These are phyloP conservation scores for Trichonephila inaurata DNA, from an alignment of 1,140 invertebrate species.

Conservation along the genomic window DNA sequence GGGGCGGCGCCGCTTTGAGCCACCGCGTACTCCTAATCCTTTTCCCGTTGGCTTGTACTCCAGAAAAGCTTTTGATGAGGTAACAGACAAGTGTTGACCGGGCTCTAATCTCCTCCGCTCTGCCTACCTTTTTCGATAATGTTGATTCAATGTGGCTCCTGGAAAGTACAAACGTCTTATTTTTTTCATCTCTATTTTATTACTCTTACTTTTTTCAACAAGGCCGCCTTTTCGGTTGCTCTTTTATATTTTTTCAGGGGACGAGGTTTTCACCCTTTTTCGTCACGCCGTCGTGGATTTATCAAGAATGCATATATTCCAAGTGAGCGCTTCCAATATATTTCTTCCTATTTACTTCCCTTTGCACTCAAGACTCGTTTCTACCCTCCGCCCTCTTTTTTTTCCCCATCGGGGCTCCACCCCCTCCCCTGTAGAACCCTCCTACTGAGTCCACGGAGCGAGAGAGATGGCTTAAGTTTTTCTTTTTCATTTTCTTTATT, in stretches of 20 bases:
- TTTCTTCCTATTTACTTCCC: slow-evolving; percentile 66
- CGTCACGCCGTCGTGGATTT: slow-evolving; percentile 51
- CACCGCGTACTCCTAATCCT: background rate
- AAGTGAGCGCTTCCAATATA: slow-evolving; percentile 70
- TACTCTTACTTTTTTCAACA: slow-evolving; percentile 16
- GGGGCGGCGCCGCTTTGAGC: background rate
- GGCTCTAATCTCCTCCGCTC: slow-evolving; percentile 54
- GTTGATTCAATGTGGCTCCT: slow-evolving; percentile 71
- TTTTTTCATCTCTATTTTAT: slow-evolving; percentile 58
- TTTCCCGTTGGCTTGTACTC: slow-evolving; percentile 56
- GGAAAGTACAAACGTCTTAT: background rate
- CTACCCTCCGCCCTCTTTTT: background rate
- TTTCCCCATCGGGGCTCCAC: background rate
- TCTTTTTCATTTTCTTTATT: slow-evolving; percentile 12
- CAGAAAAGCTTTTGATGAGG: slow-evolving; percentile 72
- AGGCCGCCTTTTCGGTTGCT: slow-evolving; percentile 14
- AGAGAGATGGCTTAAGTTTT: slow-evolving; percentile 65
- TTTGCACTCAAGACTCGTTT: slow-evolving; percentile 8
- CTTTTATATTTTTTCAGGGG: slow-evolving; percentile 32
- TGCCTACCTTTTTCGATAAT: slow-evolving; percentile 50
- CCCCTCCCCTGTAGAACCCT: background rate
- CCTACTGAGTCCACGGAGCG: slow-evolving; percentile 16
- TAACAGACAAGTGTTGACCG: slow-evolving; percentile 74
- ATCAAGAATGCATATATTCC: slow-evolving; percentile 76
- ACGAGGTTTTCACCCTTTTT: slow-evolving; percentile 34